Percentiles rank a stretch among this genome's conserved stretches.
Evolutionary conservation across 2,113 vertebrate genomes (phyloP).

Genomic region (Brachypodius melanocephalos): DNA sequence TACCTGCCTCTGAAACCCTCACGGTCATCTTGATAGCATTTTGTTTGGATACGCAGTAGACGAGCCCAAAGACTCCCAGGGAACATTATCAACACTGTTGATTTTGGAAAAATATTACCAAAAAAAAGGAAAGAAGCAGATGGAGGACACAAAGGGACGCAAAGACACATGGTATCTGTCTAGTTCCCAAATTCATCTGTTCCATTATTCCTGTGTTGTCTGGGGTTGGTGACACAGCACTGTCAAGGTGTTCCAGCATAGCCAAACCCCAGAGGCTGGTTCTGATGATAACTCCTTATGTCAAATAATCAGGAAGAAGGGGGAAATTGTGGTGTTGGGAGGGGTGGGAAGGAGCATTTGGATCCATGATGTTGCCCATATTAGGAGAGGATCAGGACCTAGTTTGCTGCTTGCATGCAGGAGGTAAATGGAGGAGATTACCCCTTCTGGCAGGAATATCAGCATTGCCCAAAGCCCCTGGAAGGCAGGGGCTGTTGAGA

Average conservation of each 20-base stretch:
- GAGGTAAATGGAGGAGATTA: background rate
- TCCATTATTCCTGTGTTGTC: background rate
- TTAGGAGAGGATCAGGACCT: background rate
- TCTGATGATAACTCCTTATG: background rate
- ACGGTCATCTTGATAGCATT: background rate
- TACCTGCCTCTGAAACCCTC: background rate
- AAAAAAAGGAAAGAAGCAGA: background rate
- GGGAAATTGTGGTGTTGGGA: background rate
- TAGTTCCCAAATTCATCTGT: background rate
- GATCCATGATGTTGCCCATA: background rate
- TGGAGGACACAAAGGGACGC: background rate
- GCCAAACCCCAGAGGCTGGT: background rate
- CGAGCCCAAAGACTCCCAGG: background rate
- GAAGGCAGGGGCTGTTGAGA: background rate
- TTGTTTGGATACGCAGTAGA: background rate
- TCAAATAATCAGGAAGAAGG: background rate
- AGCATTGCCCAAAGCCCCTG: background rate
- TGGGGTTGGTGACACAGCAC: background rate
- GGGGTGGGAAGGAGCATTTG: background rate
- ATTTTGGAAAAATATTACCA: background rate
- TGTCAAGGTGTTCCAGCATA: background rate
- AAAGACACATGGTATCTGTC: background rate
- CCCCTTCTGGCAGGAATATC: background rate
- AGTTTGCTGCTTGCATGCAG: background rate
- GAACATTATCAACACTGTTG: background rate